These are phyloP conservation scores for Irena cyanogastra DNA, from an alignment of 2,113 vertebrate genomes.

Conservation along the genomic window DNA sequence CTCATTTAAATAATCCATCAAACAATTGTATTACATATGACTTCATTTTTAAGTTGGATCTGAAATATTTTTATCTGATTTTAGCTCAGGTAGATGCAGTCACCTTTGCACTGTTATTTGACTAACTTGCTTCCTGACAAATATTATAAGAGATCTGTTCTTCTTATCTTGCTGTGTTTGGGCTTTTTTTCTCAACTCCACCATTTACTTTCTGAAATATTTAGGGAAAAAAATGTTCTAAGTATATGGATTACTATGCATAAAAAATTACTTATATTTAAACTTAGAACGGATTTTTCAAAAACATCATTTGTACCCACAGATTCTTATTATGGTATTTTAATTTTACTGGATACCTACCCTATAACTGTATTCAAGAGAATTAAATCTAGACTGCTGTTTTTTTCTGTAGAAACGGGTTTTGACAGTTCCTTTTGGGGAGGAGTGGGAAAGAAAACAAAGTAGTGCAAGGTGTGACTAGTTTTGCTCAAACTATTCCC, in stretches of 20 bases:
- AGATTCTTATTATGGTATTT: background rate
- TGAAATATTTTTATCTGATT: constrained; percentile 1
- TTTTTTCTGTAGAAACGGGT: background rate
- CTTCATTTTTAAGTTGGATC: background rate
- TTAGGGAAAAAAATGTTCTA: background rate
- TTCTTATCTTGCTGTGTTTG: background rate
- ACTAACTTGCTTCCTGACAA: background rate
- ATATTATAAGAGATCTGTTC: background rate
- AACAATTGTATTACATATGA: background rate
- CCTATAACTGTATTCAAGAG: background rate
- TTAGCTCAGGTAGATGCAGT: background rate
- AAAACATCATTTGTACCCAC: background rate
- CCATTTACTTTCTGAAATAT: background rate
- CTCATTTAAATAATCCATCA: constrained; percentile 17
- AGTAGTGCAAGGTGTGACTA: background rate
- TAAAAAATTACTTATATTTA: background rate
- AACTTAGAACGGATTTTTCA: background rate
- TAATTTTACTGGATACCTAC: background rate
- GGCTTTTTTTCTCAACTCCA: background rate
- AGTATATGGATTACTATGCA: background rate
- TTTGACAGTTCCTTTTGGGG: background rate
- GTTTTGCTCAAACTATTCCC: background rate
- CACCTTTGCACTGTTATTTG: background rate
- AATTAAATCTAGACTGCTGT: background rate
- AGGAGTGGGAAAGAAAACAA: background rate